Percentiles rank a stretch among this genome's conserved stretches.
These are phyloP conservation scores for Carcina quercana DNA, from an alignment of 2,888 invertebrate species.

Conservation along the genomic window DNA sequence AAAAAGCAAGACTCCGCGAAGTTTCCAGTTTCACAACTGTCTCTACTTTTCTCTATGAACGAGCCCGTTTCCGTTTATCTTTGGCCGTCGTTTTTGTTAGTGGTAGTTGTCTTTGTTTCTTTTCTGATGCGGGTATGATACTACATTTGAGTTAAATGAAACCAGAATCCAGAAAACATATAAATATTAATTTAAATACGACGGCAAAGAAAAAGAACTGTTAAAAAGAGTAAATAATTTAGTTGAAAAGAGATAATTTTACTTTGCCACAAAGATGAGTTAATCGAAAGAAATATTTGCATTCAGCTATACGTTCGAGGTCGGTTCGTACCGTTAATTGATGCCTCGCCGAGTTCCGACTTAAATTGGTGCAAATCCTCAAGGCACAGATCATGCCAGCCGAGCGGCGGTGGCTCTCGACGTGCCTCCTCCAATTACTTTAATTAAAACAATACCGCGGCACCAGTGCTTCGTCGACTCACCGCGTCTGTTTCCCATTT, in stretches of 20 bases:
- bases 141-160: no score
- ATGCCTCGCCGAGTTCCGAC: slow-evolving; percentile 56
- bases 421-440: slow-evolving; percentile 73
- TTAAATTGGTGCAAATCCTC: slow-evolving; percentile 72
- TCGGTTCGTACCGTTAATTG: slow-evolving; percentile 56
- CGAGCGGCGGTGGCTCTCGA: slow-evolving; percentile 56
- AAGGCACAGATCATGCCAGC: slow-evolving; percentile 69
- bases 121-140: no score
- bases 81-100: slow-evolving; percentile 56
- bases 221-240: no score
- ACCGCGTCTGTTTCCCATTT: slow-evolving; percentile 71
- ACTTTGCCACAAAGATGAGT: no score
- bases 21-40: slow-evolving; percentile 55
- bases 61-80: slow-evolving; percentile 68
- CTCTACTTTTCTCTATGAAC: slow-evolving; percentile 64
- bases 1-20: slow-evolving; percentile 48
- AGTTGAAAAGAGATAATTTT: no score
- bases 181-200: no score
- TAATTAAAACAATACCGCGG: slow-evolving; percentile 70
- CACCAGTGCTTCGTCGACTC: slow-evolving; percentile 66
- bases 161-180: no score
- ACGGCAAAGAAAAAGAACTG: neutral
- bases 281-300: slow-evolving; percentile 20
- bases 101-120: slow-evolving; percentile 53
- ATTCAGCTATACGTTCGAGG: slow-evolving; percentile 34